Evolutionary conservation across 1,140 invertebrate species (phyloP), one percentile per base, ranked within the genome.

Genomic region (Eriocheir sinensis): DNA sequence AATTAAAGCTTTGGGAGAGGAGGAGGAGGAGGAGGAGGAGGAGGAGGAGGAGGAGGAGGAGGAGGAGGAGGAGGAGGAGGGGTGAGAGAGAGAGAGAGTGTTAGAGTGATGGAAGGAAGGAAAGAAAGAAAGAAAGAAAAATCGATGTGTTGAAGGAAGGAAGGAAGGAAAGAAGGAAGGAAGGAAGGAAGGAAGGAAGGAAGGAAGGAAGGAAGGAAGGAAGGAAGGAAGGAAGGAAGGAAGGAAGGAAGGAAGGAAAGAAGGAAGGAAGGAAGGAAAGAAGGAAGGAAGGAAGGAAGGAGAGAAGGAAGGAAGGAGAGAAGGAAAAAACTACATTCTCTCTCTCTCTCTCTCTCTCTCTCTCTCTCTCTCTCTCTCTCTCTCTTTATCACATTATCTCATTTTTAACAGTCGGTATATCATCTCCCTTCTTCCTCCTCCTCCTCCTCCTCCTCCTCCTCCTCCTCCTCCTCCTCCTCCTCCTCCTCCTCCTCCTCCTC

Each of bases 401-500:
- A 8, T 48, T 48, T 48, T 48, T 17, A 38, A 85, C 48, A 53
- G 12, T 53, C 2, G 12, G 21, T 53, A 53, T 3, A 53, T 41
- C n/a, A 8, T 44, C 8, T 9, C 27, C 0, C 79, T 41, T 40
- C 21, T 17, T 41, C 72, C 79, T 36, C 32, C 4, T 41, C 60
- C 38, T 38, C 60, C 60, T 80, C 90, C 34, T 80, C 60, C 53
- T 36, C 48, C 44, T 91, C 41, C 36, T 83, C 27, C 72, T 85
- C 32, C 34, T 92, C 1, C 40, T 44, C 15, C 34, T 85, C 41
- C n/a, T 44, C 41, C 8, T 34, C 9, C 41, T 21, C 30, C n/a
- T 32, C 21, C 32, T 85, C 80, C 83, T 85, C 40, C 53, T 21
- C 41, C 12, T 90, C 44, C 27, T 60, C 21, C 36, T 81, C 8